phyloP scores from a whole-genome alignment of 1,140 invertebrate species.

The Phenacoccus solenopsis region DNA sequence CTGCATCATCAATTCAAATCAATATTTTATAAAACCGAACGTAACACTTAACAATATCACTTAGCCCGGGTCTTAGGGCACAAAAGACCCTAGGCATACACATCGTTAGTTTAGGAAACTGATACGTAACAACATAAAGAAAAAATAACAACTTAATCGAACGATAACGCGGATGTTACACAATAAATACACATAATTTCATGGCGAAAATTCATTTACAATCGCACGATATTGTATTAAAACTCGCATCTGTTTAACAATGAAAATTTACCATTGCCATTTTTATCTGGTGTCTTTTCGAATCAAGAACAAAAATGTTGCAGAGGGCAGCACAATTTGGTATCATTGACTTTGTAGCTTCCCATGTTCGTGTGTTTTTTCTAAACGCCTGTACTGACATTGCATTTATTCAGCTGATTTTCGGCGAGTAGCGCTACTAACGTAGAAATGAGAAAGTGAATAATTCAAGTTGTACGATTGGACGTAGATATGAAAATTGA shows the following conservation, averaged over 20 bases:
- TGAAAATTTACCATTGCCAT: not conserved
- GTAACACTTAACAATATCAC: not conserved
- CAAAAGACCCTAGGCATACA: slow-evolving; percentile 1
- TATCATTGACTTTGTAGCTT: no score
- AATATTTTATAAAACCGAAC: not conserved
- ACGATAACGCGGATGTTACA: not conserved
- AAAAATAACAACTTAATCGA: not conserved
- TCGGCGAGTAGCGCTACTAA: no score
- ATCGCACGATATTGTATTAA: not conserved
- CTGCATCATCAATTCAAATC: slow-evolving; percentile 25
- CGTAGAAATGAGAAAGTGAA: no score
- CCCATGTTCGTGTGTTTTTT: no score
- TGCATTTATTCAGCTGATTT: no score
- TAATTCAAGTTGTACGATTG: no score
- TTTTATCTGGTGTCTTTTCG: not conserved
- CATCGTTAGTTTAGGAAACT: not conserved
- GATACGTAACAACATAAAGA: not conserved
- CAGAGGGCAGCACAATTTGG: not conserved
- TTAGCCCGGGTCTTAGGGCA: not conserved
- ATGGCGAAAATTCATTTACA: not conserved
- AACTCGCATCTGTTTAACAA: not conserved
- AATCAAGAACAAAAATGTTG: not conserved
- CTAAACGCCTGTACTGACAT: no score
- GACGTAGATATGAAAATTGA: no score
- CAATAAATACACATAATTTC: not conserved